Evolutionary conservation across 92 coral and sea anemone genomes (phyloP), one percentile per base, ranked within the genome.

Genomic region (Porites evermanni): DNA sequence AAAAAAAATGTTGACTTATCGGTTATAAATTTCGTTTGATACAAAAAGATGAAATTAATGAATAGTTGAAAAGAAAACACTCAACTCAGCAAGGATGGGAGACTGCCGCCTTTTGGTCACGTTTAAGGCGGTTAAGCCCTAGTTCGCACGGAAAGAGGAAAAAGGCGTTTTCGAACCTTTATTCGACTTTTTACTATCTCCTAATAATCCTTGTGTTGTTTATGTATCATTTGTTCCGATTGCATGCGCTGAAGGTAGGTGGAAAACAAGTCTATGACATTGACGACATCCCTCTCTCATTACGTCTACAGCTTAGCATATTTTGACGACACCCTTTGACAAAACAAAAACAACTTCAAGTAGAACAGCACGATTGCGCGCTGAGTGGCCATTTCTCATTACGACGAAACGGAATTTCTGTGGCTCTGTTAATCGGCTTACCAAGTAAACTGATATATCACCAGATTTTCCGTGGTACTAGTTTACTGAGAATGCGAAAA

Each of bases 391-490:
- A 81, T 59, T 17, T 10, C 78, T 24, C 61, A 56, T 56, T 11
- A 56, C 13, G 16, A 17, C 14, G 23, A 32, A 67, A 17, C 72
- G 52, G 77, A 80, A 80, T 80, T 53, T 67, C 38, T 67, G 52
- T 32, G 38, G 16, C 66, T 53, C 67, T 17, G 66, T n/a, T 81
- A 81, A 81, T 70, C 86, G 59, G 86, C 86, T 81, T 81, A 70
- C 17, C 18, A 13, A 71, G 86, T 56, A 80, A 81, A 72, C 67
- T 26, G 86, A 81, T 81, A 38, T 4, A 81, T 19, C 12, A 38
- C 29, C 20, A 38, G 58, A 24, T 38, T 10, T 70, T 13, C 54
- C 77, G 69, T 29, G 53, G 77, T 58, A 52, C 73, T 69, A 54
- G 77, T 70, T 58, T 63, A 71, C 32, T 56, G 38, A 66, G 26